Evolutionary conservation across 1,140 invertebrate species (phyloP).

Genomic region (Bombus terrestris): DNA sequence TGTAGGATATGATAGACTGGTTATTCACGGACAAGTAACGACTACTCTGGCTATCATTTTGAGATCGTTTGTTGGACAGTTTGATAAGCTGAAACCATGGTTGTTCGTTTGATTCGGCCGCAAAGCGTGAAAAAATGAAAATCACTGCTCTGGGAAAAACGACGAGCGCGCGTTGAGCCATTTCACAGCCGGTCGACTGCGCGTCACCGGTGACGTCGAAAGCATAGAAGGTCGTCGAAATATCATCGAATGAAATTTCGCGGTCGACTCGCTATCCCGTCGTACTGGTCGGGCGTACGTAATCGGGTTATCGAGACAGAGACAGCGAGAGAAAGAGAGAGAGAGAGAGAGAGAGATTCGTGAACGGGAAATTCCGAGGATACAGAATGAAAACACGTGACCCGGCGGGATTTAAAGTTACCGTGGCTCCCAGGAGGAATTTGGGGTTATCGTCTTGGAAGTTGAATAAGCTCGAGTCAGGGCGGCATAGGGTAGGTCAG

Average conservation of each 20-base stretch:
- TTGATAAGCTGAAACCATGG: neutral
- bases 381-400: neutral
- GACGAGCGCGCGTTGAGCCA: neutral
- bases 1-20: neutral
- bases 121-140: neutral
- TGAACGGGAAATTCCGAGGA: neutral
- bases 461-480: constrained; percentile 2
- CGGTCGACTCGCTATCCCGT: neutral
- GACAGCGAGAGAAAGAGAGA: neutral
- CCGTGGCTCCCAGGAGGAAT: neutral
- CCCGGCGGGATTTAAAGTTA: neutral
- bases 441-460: constrained; percentile 29
- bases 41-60: neutral
- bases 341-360: neutral
- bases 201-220: constrained; percentile 4
- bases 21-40: neutral
- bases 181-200: neutral
- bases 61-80: neutral
- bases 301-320: neutral
- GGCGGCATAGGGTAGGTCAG: neutral
- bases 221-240: constrained; percentile 25
- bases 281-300: neutral
- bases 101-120: neutral
- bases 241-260: constrained; percentile 27
- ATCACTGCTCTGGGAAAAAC: neutral